Evolutionary conservation across 2,113 vertebrate species (phyloP).

Genomic region (Datnioides undecimradiatus): DNA sequence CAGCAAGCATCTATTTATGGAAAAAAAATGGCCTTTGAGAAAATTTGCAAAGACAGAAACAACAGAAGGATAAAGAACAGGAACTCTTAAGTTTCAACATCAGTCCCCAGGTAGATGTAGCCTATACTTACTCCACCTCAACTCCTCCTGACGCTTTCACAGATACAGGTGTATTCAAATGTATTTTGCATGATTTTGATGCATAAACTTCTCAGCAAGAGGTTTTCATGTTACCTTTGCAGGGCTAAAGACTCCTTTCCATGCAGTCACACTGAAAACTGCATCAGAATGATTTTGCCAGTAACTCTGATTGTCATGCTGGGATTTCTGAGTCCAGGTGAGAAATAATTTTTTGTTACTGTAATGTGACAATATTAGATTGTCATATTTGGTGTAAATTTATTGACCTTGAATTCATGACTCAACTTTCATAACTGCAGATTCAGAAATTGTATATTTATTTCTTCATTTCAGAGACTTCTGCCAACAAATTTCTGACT

Average conservation of each 20-base stretch:
- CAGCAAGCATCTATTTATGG: neutral
- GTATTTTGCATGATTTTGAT: neutral
- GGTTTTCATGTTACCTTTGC: too few species aligned
- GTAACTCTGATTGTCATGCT: conserved; percentile 24
- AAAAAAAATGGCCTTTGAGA: neutral
- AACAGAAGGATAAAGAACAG: neutral
- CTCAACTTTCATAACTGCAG: too few species aligned
- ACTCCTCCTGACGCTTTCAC: too few species aligned
- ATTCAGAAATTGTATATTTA: too few species aligned
- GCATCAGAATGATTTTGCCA: conserved; percentile 42
- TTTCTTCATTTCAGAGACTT: conserved; percentile 30
- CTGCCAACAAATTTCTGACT: conserved; percentile 38
- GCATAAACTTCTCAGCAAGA: conserved; percentile 13
- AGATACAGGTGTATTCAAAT: neutral
- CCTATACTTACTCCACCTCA: neutral
- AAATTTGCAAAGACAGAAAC: neutral
- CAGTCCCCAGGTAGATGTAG: neutral
- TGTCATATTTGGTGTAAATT: neutral
- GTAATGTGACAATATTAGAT: too few species aligned
- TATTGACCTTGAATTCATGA: too few species aligned
- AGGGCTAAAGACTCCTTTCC: too few species aligned
- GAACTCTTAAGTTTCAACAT: neutral
- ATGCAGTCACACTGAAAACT: conserved; percentile 17
- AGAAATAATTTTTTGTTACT: too few species aligned
- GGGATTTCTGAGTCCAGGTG: conserved; percentile 37